phyloP scores from a whole-genome alignment of 2,888 invertebrate genomes.

The Scaptomyza tumidula region DNA sequence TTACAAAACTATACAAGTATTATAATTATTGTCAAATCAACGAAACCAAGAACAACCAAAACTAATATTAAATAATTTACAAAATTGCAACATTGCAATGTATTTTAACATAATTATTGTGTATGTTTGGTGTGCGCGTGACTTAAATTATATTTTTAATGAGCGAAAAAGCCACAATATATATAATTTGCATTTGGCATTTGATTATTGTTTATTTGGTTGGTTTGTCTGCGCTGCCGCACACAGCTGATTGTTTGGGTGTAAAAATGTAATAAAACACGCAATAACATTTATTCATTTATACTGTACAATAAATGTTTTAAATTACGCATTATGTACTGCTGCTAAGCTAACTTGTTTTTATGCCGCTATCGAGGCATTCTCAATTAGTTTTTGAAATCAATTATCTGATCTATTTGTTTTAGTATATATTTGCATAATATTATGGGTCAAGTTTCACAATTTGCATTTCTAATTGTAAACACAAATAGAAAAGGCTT shows the following conservation, averaged over 20 bases:
- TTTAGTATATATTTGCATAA: conserved; percentile 9
- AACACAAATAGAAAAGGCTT: conserved; percentile 20
- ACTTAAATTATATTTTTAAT: conserved; percentile 38
- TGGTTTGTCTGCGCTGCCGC: background rate
- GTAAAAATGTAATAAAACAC: conserved; percentile 4
- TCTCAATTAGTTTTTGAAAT: conserved; percentile 25
- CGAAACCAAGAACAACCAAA: conserved; percentile 14
- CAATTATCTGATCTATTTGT: conserved; percentile 53
- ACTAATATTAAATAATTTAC: conserved; percentile 6
- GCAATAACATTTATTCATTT: conserved; percentile 14
- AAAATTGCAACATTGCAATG: conserved; percentile 20
- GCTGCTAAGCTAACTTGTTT: background rate
- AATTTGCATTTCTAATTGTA: conserved; percentile 61
- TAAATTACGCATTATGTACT: background rate
- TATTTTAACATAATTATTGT: conserved; percentile 53
- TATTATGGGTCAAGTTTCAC: conserved; percentile 32
- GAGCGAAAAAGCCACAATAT: conserved; percentile 29
- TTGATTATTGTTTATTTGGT: conserved; percentile 38
- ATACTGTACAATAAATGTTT: conserved; percentile 1
- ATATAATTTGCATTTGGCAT: conserved; percentile 39
- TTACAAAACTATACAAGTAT: conserved; percentile 64
- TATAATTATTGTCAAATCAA: conserved; percentile 31
- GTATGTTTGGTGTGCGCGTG: conserved; percentile 12
- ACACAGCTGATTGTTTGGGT: background rate
- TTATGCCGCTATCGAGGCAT: background rate